Percentiles rank a stretch among this genome's conserved stretches.
Conservation (phyloP, 1,140 invertebrate genomes). For the Apis laboriosa region DNA sequence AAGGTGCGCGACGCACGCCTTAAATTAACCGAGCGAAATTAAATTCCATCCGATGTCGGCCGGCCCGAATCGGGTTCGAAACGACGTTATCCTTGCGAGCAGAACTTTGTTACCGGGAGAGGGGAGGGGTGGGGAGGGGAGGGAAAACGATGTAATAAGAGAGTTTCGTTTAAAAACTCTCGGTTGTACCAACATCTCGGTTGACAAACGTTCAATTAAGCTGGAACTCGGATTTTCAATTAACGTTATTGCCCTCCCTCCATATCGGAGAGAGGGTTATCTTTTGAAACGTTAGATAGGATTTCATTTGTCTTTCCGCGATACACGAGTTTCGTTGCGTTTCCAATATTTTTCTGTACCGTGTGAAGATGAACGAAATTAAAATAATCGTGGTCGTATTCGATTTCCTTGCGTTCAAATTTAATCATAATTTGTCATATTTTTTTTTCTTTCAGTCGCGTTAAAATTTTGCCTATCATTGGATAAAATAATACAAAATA, state of each 20-base stretch:
- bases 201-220: constrained; percentile 1
- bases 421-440: too few relatives aligned
- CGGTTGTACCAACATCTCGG: background rate
- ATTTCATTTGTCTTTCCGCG: background rate
- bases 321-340: too few relatives aligned
- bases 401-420: too few relatives aligned
- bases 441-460: too few relatives aligned
- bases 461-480: too few relatives aligned
- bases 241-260: background rate
- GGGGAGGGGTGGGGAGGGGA: background rate
- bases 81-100: background rate
- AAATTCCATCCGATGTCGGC: background rate
- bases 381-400: too few relatives aligned
- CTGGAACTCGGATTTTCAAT: background rate
- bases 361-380: too few relatives aligned
- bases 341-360: too few relatives aligned
- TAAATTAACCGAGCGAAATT: constrained; percentile 5
- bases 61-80: background rate
- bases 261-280: background rate
- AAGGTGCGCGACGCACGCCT: background rate
- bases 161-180: background rate
- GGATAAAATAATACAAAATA: too few relatives aligned
- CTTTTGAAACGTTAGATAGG: background rate
- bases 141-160: background rate
- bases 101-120: background rate